Evolutionary conservation across 2,113 vertebrate species (phyloP).

Genomic region (Labrus mixtus): DNA sequence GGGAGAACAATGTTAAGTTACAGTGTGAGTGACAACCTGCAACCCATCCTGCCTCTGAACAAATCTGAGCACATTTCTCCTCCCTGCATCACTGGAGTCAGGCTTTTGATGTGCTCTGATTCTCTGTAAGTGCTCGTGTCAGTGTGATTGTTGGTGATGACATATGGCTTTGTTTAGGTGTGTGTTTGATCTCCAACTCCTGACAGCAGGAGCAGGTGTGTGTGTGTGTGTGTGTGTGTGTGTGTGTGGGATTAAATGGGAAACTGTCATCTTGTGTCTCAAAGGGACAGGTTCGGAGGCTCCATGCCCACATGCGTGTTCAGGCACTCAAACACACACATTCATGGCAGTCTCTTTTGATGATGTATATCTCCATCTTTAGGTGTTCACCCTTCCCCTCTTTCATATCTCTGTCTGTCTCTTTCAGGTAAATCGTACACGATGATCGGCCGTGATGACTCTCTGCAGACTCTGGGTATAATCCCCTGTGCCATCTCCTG

Average conservation of each 20-base stretch:
- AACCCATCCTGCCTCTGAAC: slow-evolving; percentile 49
- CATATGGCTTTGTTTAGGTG: slow-evolving; percentile 72
- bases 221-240: slow-evolving; percentile 11
- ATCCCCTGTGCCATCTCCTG: slow-evolving; percentile 99
- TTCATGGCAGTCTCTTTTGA: neutral
- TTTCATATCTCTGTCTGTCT: slow-evolving; percentile 28
- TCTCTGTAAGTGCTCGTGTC: slow-evolving; percentile 21
- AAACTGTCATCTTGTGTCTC: slow-evolving; percentile 34
- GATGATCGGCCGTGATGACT: slow-evolving; percentile 97
- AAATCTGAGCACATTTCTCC: slow-evolving; percentile 64
- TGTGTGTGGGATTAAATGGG: neutral
- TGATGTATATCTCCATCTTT: slow-evolving; percentile 28
- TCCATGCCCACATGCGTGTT: neutral
- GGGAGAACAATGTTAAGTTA: slow-evolving; percentile 58
- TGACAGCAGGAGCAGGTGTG: slow-evolving; percentile 62
- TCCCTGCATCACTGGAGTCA: slow-evolving; percentile 46
- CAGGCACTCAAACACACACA: neutral
- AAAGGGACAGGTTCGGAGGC: slow-evolving; percentile 31
- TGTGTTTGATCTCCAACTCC: slow-evolving; percentile 70
- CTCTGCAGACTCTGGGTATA: slow-evolving; percentile 95
- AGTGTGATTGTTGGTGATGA: slow-evolving; percentile 43
- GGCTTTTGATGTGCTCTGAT: slow-evolving; percentile 62
- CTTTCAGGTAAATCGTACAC: slow-evolving; percentile 95
- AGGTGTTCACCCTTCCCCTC: neutral
- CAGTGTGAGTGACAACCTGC: slow-evolving; percentile 48